Base-by-base conservation (phyloP, 2,113 vertebrate species). In the Papio anubis region DNA sequence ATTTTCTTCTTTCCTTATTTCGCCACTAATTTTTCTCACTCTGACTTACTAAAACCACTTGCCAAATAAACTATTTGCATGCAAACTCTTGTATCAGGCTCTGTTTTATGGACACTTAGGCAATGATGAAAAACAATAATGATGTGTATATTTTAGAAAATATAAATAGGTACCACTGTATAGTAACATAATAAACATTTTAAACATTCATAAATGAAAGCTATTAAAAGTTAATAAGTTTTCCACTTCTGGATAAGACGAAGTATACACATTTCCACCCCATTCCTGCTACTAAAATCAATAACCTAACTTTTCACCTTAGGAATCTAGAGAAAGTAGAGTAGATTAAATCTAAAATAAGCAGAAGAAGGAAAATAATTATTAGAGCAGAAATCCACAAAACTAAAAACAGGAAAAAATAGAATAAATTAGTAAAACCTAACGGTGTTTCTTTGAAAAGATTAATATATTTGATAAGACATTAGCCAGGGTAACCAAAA, bases 321-420 rank as follows among this genome's bases (percentile, higher is more conserved):
- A 95, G 30, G 81, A 76, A 94, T 76, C 21, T 72, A 96, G 35
- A 72, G 23, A 96, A 81, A 75, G 20, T 59, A 83, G 35, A 50
- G 5, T 4, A 50, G 2, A 55, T 72, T 83, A 73, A 52, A 76
- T 68, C 30, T 68, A 75, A 92, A 94, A 88, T 20, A 86, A 64
- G 38, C 23, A 59, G 27, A 96, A 89, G 61, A 86, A 72, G 88
- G 21, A 40, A 84, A 97, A 61, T 70, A 70, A 52, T 38, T 45
- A 78, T 8, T 61, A 83, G 12, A 80, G 38, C 20, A 94, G 27
- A 85, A 75, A 82, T 59, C 30, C 82, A 86, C 23, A 92, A 86
- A 89, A 25, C 55, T 82, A 40, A 96, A 82, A 94, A 90, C 25
- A 66, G n/a, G 55, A 55, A 78, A 86, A 78, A 90, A 73, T 43